Percentiles rank a stretch among this genome's conserved stretches.
These are phyloP conservation scores for Melanotaenia duboulayi DNA, from an alignment of 2,113 vertebrate species.

Conservation along the genomic window DNA sequence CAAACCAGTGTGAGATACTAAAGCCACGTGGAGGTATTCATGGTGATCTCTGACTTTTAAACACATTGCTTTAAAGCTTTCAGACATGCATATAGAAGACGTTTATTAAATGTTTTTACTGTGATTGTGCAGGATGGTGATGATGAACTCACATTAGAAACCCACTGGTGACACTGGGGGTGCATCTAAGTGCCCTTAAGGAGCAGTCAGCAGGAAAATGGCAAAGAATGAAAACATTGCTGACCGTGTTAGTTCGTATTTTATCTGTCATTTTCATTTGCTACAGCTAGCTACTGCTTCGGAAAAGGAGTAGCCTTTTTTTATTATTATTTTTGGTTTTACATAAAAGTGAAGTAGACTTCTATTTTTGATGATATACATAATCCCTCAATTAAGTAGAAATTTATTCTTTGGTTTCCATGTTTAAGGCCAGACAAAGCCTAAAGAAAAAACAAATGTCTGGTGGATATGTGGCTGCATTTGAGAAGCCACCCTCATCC, in stretches of 20 bases:
- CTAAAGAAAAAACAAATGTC: neutral
- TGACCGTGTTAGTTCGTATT: constrained; percentile 14
- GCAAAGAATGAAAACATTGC: constrained; percentile 13
- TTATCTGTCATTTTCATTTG: constrained; percentile 18
- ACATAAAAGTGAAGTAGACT: neutral
- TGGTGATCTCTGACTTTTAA: neutral
- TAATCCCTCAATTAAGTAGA: neutral
- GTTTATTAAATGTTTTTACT: neutral
- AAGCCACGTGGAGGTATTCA: neutral
- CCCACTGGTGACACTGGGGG: constrained; percentile 22
- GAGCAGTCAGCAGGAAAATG: constrained; percentile 21
- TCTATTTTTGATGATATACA: neutral
- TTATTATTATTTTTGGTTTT: neutral
- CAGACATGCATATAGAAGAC: neutral
- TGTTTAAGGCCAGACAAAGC: neutral
- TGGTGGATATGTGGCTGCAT: neutral
- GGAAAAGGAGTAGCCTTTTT: constrained; percentile 4
- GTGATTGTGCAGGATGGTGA: constrained; percentile 5
- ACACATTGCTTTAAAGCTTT: constrained; percentile 1
- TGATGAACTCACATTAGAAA: constrained; percentile 17
- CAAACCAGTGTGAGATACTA: neutral
- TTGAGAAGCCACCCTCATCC: neutral
- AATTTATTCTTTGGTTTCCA: neutral
- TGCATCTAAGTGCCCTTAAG: constrained; percentile 51
- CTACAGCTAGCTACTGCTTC: constrained; percentile 9